A percentile compares a stretch with the other conserved stretches of the same genome.
These are phyloP conservation scores for Drosophila arizonae DNA, from an alignment of 1,140 invertebrate genomes.

Conservation along the genomic window DNA sequence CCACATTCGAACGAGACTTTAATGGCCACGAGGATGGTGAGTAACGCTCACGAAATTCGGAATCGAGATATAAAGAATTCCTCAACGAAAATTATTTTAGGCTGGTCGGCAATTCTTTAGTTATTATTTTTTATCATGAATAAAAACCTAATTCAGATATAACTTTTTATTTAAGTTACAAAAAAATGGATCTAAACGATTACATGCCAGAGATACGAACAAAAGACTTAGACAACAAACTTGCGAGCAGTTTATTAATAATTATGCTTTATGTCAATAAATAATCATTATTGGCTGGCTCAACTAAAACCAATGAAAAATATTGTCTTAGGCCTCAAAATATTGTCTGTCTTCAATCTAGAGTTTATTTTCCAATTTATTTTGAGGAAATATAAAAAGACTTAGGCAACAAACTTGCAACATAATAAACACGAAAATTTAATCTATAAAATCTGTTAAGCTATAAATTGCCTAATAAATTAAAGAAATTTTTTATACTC, in stretches of 20 bases:
- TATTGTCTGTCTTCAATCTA: too few relatives aligned
- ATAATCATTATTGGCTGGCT: too few relatives aligned
- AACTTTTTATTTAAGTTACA: too few relatives aligned
- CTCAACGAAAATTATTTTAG: slow-evolving; percentile 27
- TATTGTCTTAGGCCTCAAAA: too few relatives aligned
- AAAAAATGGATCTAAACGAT: too few relatives aligned
- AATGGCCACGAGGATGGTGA: slow-evolving; percentile 25
- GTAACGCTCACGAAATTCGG: slow-evolving; percentile 6
- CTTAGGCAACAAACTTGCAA: neutral
- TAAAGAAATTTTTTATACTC: too few relatives aligned
- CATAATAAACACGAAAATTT: too few relatives aligned
- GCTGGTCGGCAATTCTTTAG: neutral
- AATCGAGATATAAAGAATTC: slow-evolving; percentile 47
- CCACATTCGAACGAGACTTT: slow-evolving; percentile 27
- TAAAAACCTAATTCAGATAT: too few relatives aligned
- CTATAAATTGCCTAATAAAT: neutral
- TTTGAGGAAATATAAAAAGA: neutral
- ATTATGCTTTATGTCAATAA: neutral
- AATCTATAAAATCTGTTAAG: too few relatives aligned
- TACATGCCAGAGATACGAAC: neutral
- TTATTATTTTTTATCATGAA: too few relatives aligned
- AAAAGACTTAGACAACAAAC: slow-evolving; percentile 7
- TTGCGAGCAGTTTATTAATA: neutral
- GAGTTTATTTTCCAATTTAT: too few relatives aligned
- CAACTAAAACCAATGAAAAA: too few relatives aligned